A percentile compares a stretch with the other conserved stretches of the same genome.
These are phyloP conservation scores for Octodonta nipae DNA, from an alignment of 2,888 invertebrate genomes.

Conservation along the genomic window DNA sequence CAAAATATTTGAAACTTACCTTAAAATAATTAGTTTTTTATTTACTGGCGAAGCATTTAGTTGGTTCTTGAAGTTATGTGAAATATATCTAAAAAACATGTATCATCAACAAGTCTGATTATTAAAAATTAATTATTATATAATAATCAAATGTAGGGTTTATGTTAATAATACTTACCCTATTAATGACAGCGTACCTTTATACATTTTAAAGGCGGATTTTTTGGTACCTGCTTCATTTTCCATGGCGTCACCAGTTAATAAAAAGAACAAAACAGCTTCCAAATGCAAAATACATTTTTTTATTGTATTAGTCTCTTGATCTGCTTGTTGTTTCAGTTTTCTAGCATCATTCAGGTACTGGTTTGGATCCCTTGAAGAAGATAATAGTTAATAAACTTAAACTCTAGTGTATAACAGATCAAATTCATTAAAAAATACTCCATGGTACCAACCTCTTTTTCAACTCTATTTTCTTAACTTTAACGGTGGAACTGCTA, in stretches of 20 bases:
- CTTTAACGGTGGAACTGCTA: constrained; percentile 33
- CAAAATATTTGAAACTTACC: too few species aligned
- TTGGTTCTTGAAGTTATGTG: constrained; percentile 54
- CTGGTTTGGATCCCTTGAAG: constrained; percentile 38
- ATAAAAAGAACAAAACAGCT: constrained; percentile 81
- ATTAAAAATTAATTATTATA: not conserved
- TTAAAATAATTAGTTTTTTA: constrained; percentile 57
- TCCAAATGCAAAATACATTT: constrained; percentile 85
- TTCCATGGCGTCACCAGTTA: constrained; percentile 84
- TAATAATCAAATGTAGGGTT: not conserved
- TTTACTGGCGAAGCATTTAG: constrained; percentile 48
- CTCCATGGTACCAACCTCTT: constrained; percentile 36
- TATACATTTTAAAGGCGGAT: constrained; percentile 80
- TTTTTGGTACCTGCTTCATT: constrained; percentile 63
- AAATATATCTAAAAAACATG: constrained; percentile 51
- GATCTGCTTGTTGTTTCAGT: constrained; percentile 74
- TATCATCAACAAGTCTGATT: too few species aligned
- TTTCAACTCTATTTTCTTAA: constrained; percentile 43
- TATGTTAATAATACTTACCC: constrained; percentile 43
- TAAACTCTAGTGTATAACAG: too few species aligned
- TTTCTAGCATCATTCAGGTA: constrained; percentile 76
- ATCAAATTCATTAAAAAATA: not conserved
- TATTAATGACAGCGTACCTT: constrained; percentile 71
- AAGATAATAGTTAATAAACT: not conserved
- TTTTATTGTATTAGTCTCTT: constrained; percentile 62